These are phyloP conservation scores for Leucophora obtusa DNA, from an alignment of 2,888 invertebrate genomes.

Conservation along the genomic window DNA sequence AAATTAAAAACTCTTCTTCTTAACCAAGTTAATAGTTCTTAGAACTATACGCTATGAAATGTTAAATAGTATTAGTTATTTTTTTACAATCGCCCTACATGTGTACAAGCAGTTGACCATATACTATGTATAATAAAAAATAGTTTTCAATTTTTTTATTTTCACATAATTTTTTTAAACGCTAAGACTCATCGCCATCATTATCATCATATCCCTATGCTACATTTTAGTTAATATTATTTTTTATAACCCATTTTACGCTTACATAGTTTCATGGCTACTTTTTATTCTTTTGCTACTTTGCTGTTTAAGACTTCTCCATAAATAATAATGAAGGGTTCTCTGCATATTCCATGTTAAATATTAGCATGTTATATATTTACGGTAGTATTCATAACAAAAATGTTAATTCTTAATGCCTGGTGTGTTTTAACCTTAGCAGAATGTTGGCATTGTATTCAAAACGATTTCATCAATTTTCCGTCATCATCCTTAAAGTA, in stretches of 20 bases:
- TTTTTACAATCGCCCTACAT: conserved; percentile 3
- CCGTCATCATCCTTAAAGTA: too few relatives aligned
- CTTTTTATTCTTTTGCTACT: conserved; percentile 3
- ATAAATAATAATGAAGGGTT: conserved; percentile 18
- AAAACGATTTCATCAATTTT: too few relatives aligned
- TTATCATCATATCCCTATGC: conserved; percentile 17
- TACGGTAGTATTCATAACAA: too few relatives aligned
- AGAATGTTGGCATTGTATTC: too few relatives aligned
- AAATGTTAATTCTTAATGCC: too few relatives aligned
- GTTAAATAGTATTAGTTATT: conserved; percentile 12
- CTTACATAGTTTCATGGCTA: conserved; percentile 26
- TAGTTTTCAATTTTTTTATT: conserved; percentile 21
- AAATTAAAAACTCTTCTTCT: conserved; percentile 22
- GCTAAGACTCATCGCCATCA: conserved; percentile 24
- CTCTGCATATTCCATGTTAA: background rate
- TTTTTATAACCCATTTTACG: conserved; percentile 38
- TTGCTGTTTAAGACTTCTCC: background rate
- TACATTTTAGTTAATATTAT: conserved; percentile 21
- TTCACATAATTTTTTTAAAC: conserved; percentile 33
- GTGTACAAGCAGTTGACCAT: background rate
- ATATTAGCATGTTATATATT: too few relatives aligned
- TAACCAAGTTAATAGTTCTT: conserved; percentile 58
- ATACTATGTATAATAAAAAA: too few relatives aligned
- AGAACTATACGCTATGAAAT: conserved; percentile 40
- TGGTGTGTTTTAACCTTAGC: too few relatives aligned